A percentile compares a stretch with the other conserved stretches of the same genome.
These are phyloP conservation scores for Leptinotarsa tumamoca DNA, from an alignment of 2,888 invertebrate genomes.

Conservation along the genomic window DNA sequence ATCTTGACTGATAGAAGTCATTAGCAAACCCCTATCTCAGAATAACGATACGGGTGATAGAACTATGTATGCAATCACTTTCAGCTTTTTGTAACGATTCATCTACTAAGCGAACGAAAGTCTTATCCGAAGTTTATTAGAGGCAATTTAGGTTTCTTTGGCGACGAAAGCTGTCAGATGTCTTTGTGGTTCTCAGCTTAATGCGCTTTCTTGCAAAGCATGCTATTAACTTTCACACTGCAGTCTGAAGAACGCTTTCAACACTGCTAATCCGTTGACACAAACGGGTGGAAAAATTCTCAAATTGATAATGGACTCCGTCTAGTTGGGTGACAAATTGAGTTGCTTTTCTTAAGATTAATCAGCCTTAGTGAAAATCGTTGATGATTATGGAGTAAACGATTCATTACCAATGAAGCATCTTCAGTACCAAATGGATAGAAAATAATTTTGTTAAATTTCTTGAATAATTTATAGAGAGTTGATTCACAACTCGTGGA, in stretches of 20 bases:
- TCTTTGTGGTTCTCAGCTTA: slow-evolving; percentile 1
- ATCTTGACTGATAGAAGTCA: background rate
- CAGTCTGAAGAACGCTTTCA: background rate
- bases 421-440: no score
- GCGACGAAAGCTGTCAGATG: slow-evolving; percentile 6
- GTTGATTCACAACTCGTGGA: no score
- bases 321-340: background rate
- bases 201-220: background rate
- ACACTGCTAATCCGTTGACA: slow-evolving; percentile 1
- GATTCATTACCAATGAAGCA: no score
- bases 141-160: slow-evolving; percentile 7
- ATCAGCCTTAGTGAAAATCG: no score
- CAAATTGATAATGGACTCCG: background rate
- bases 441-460: no score
- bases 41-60: background rate
- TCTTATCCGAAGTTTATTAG: background rate
- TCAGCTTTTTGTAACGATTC: background rate
- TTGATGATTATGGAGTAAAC: no score
- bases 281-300: background rate
- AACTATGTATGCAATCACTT: background rate
- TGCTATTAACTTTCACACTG: slow-evolving; percentile 13
- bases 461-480: no score
- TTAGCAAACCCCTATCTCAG: background rate
- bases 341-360: background rate
- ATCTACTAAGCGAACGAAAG: background rate